phyloP scores from a whole-genome alignment of 2,888 invertebrate species.

The Dorcus parallelipipedus region DNA sequence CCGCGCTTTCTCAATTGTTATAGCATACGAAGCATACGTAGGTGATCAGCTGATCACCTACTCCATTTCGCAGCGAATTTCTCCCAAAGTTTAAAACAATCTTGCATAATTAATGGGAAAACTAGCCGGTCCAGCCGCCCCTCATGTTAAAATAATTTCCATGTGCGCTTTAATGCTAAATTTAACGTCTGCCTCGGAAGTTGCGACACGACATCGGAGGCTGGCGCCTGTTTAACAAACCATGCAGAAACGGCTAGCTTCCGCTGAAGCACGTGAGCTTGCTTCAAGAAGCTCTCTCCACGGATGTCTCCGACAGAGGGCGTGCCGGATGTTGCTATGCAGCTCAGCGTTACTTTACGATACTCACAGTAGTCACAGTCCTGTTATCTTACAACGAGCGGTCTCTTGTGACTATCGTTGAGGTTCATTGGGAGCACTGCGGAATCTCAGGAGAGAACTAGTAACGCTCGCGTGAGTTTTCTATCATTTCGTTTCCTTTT shows the following conservation, averaged over 20 bases:
- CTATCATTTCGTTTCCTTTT: background rate
- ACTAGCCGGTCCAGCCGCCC: too few species aligned
- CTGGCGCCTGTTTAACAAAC: background rate
- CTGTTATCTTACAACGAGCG: slow-evolving; percentile 9
- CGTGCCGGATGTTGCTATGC: slow-evolving; percentile 18
- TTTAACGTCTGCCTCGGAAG: too few species aligned
- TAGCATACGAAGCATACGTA: too few species aligned
- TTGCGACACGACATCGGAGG: too few species aligned
- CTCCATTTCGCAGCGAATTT: too few species aligned
- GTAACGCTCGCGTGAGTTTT: background rate
- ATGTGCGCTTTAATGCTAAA: too few species aligned
- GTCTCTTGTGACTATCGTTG: slow-evolving; percentile 2
- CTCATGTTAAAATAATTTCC: too few species aligned
- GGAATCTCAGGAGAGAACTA: background rate
- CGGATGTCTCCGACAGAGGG: slow-evolving; percentile 17
- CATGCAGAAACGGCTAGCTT: background rate
- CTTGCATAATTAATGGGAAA: too few species aligned
- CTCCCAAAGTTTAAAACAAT: too few species aligned
- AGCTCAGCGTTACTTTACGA: slow-evolving; percentile 11
- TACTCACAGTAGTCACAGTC: slow-evolving; percentile 6
- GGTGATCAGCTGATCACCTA: too few species aligned
- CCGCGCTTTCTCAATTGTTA: too few species aligned
- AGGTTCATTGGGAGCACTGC: background rate
- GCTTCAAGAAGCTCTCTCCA: slow-evolving; percentile 10
- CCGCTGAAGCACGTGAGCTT: slow-evolving; percentile 3